Base-by-base conservation (phyloP, 2,113 vertebrate species). In the Chloebia gouldiae region DNA sequence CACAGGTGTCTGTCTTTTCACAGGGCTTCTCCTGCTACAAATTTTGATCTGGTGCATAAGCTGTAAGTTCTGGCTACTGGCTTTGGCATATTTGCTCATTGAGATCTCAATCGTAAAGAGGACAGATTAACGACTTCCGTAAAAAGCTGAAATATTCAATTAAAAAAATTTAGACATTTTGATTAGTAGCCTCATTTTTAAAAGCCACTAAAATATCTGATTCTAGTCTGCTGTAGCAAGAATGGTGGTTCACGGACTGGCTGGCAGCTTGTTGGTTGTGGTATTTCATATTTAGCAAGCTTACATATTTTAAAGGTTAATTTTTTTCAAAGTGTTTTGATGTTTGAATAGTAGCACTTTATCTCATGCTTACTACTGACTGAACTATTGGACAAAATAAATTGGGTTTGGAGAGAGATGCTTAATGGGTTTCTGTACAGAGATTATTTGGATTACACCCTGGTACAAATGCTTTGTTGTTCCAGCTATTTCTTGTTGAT, bases 331-430 rank as follows among this genome's bases (percentile, higher is more conserved):
- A 89, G 76, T 93, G 77, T 97, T 95, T 96, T 96, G 84, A 94
- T 97, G 88, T 98, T 97, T 95, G 94, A 96, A 98, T 97, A 96
- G 95, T 93, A 97, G 98, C 98, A 98, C 98, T 98, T 98, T 98
- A 98, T 98, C 81, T 97, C 84, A 97, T 96, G 95, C 97, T 97
- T 98, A 98, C 98, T 98, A 98, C 98, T 98, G 98, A 98, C 84
- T 97, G 94, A 97, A 92, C 53, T 94, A 88, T 97, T 92, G 78
- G 93, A 90, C 44, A 95, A 96, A 96, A 95, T 85, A 95, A 95
- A 95, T 96, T 93, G 39, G 64, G 66, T 89, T 92, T 97, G 71
- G 86, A 95, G 95, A 96, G 95, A 97, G 95, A 93, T 83, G 40
- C 42, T 77, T 90, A 88, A 83, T 84, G 79, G 45, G 51, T 94